Base-by-base conservation (phyloP, 2,113 vertebrate genomes). In the Polypterus bichir region DNA sequence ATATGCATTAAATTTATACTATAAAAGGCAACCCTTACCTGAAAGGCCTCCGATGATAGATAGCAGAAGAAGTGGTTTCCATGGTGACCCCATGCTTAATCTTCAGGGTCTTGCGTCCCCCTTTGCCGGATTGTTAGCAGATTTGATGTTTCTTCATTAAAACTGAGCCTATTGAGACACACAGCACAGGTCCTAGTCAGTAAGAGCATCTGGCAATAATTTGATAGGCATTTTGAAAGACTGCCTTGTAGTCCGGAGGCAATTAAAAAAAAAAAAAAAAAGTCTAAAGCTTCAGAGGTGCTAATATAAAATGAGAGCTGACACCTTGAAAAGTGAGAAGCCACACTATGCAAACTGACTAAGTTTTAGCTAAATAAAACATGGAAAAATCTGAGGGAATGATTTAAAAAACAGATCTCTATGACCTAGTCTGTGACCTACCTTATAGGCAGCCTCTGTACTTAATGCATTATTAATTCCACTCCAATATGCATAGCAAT, bases 41-140 rank as follows among this genome's bases (percentile, higher is more conserved):
- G 93, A 91, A 85, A 95, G 84, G 83, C 78, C 88, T 69, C 81
- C 85, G 74, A 89, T 81, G 79, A 92, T 68, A 75, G 91, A 92
- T 78, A 97, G 82, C 74, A 93, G 74, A 54, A 95, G 81, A 78
- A 92, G 76, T 65, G 90, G 79, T 94, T 87, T 92, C 94, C 93
- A 93, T 82, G 84, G 87, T 77, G 83, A 92, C 89, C 81, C 85
- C 94, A 97, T 98, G 72, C 71, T 92, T 79, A 76, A 77, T 80
- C 66, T 55, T 77, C 69, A 81, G 86, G 82, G 79, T 79, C 70
- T 69, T 72, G 67, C 5, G 66, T 81, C 79, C 75, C 49, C 74
- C 76, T 78, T 75, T 74, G 73, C 65, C 66, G 68, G 65, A 75
- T 70, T 76, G 81, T 86, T 86, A 89, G 76, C 72, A 78, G 72